Base-by-base conservation (phyloP, 2,113 vertebrate genomes). In the Herpetotheres cachinnans region DNA sequence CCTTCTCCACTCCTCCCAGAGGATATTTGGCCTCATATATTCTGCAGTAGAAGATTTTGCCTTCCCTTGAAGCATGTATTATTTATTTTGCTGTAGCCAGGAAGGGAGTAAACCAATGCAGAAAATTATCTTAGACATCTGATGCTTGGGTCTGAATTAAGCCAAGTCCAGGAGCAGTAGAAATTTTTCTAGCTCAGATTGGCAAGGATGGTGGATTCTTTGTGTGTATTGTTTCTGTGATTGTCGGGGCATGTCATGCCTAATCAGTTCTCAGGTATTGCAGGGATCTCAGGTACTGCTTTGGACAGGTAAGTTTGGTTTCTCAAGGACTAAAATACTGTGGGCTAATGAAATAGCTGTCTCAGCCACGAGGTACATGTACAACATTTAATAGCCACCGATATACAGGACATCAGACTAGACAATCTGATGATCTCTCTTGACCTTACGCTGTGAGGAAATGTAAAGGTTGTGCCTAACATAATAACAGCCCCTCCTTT, bases 21-120 rank as follows among this genome's bases (percentile, higher is more conserved):
- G 70, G 83, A 73, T 70, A 77, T 85, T 93, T 93, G 21, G 44
- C 93, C 61, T 97, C 61, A 56, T 93, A 69, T 63, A 85, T 87
- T 94, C 70, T 88, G 62, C 73, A 91, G 52, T n/a, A 85, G 66
- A 91, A 95, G 40, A 93, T 85, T 93, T 91, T 95, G 32, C 56
- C 36, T 89, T 87, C 61, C 25, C 47, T 94, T 79, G 87, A 91
- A 95, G 58, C 70, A 90, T 85, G 38, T 81, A 93, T 89, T 94
- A 95, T 94, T 95, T 85, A 95, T 93, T 82, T 82, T 91, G 54
- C 82, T 95, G 73, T 87, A 82, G 52, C 27, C 66, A 80, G 66
- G 38, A 96, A 91, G 69, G 93, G 34, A 93, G 65, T 71, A 93
- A 90, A 87, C 44, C 49, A 73, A 82, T 34, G 42, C 34, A 94